These are phyloP conservation scores for Trichomalopsis sarcophagae DNA, from an alignment of 1,140 invertebrate genomes.

Conservation along the genomic window DNA sequence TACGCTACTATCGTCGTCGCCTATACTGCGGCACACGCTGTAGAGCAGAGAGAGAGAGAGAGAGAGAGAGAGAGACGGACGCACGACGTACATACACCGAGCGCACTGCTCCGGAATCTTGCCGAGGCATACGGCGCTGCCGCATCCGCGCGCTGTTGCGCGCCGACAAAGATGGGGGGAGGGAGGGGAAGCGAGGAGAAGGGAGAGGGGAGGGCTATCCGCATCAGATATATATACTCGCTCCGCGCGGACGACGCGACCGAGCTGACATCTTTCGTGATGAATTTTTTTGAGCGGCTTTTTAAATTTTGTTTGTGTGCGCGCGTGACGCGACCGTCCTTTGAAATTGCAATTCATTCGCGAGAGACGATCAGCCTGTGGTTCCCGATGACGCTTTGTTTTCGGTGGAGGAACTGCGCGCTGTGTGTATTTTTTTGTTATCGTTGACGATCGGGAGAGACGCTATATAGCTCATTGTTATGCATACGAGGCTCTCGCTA, in stretches of 20 bases:
- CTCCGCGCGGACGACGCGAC: background rate
- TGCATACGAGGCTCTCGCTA: too few species aligned
- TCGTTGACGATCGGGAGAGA: too few species aligned
- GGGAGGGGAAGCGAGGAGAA: too few species aligned
- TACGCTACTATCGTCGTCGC: background rate
- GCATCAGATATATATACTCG: too few species aligned
- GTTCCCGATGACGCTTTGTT: background rate
- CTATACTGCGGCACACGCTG: background rate
- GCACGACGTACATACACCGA: background rate
- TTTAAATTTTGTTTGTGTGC: background rate
- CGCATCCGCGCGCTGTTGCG: background rate
- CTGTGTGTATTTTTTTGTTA: too few species aligned
- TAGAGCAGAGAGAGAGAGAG: too few species aligned
- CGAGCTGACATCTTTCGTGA: background rate
- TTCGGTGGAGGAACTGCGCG: background rate
- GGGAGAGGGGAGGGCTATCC: background rate
- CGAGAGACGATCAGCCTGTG: background rate
- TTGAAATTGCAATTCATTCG: background rate
- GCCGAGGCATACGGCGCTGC: background rate
- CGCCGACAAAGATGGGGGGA: background rate
- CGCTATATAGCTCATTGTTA: too few species aligned
- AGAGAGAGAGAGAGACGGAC: too few species aligned
- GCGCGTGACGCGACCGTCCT: too few species aligned
- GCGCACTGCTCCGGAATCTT: background rate
- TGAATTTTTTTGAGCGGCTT: background rate